These are phyloP conservation scores for Thereuonema tuberculata DNA, from an alignment of 1,140 invertebrate species.

Conservation along the genomic window DNA sequence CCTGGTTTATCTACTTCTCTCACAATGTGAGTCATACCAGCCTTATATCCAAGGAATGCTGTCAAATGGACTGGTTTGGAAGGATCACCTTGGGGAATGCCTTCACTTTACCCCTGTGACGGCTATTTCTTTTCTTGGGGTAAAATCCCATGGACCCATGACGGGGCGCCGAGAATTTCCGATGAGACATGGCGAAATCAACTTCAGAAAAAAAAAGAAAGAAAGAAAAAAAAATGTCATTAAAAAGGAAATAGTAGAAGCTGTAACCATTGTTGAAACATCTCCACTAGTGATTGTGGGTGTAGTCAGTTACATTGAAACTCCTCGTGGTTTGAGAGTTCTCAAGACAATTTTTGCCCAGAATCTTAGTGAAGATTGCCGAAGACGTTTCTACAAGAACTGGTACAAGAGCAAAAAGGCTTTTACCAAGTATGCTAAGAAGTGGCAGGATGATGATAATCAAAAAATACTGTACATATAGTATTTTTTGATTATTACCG, in stretches of 20 bases:
- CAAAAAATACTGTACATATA: too few relatives aligned
- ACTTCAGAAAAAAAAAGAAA: too few relatives aligned
- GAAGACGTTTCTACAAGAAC: constrained; percentile 98
- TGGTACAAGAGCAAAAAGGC: constrained; percentile 99
- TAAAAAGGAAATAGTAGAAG: constrained; percentile 99
- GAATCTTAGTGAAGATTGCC: constrained; percentile 95
- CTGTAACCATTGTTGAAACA: constrained; percentile 94
- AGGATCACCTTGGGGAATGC: constrained; percentile 97
- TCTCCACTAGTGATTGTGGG: constrained; percentile 97
- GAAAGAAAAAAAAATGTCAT: too few relatives aligned
- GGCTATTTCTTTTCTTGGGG: constrained; percentile 88
- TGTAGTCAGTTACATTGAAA: constrained; percentile 96
- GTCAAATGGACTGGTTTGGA: constrained; percentile 95
- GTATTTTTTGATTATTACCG: too few relatives aligned
- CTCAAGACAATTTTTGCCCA: constrained; percentile 96
- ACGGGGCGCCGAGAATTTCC: constrained; percentile 97
- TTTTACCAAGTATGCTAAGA: constrained; percentile 95
- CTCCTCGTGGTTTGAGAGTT: constrained; percentile 85
- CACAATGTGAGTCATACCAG: constrained; percentile 99
- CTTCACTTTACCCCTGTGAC: constrained; percentile 98
- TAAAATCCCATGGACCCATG: constrained; percentile 99
- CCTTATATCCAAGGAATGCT: constrained; percentile 95
- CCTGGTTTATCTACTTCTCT: constrained; percentile 97
- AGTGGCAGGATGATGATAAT: constrained; percentile 97
- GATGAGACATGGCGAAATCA: too few relatives aligned